phyloP scores from a whole-genome alignment of 1,140 invertebrate species.

The Armadillidium nasatum region DNA sequence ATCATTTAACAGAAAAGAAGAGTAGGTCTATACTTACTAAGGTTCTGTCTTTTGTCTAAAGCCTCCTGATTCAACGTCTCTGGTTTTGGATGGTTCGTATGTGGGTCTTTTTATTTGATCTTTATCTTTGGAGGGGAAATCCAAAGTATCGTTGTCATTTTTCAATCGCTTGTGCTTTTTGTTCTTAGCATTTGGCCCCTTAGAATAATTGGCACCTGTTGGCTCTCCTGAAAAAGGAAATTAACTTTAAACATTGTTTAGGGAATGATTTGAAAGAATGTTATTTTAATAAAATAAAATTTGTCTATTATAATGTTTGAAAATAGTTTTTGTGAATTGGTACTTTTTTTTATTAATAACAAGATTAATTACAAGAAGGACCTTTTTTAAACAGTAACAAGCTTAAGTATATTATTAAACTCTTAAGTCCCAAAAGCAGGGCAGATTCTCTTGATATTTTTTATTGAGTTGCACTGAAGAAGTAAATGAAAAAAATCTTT shows the following conservation, averaged over 20 bases:
- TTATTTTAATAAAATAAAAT: neutral
- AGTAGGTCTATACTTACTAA: slow-evolving; percentile 42
- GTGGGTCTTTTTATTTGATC: slow-evolving; percentile 8
- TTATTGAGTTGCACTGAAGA: too few relatives aligned
- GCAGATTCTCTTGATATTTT: too few relatives aligned
- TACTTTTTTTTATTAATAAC: too few relatives aligned
- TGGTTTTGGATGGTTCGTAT: slow-evolving; percentile 16
- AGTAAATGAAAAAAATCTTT: too few relatives aligned
- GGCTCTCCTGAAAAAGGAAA: neutral
- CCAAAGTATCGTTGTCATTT: slow-evolving; percentile 25
- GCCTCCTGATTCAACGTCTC: slow-evolving; percentile 31
- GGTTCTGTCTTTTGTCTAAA: slow-evolving; percentile 38
- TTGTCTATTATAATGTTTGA: too few relatives aligned
- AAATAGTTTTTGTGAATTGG: too few relatives aligned
- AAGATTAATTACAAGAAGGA: too few relatives aligned
- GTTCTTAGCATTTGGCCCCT: slow-evolving; percentile 43
- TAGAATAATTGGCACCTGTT: slow-evolving; percentile 33
- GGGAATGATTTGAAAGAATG: neutral
- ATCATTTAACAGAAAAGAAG: too few relatives aligned
- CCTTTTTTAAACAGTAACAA: too few relatives aligned
- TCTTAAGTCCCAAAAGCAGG: too few relatives aligned
- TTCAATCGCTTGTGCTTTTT: slow-evolving; percentile 45
- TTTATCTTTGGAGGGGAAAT: neutral
- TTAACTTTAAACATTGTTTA: neutral
- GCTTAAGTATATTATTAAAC: too few relatives aligned